Base-by-base conservation (phyloP, 2,797 vertebrate species). In the Cirrhinus mrigala region DNA sequence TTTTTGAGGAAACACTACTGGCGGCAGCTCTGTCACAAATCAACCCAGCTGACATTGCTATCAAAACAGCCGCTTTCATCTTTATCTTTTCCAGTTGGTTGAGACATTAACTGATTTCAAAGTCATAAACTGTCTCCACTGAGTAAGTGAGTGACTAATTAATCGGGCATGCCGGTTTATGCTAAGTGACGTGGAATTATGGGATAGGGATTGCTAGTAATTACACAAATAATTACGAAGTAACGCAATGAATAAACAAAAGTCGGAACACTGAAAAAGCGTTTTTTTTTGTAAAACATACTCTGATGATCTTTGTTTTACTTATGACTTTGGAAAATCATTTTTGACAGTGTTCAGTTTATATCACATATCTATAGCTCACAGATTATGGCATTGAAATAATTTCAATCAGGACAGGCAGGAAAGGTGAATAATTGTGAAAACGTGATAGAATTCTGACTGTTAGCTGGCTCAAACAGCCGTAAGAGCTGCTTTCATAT, bases 1-100 rank as follows among this genome's bases (percentile, higher is more conserved):
- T 95, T 94, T 96, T 94, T 96, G 94, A 92, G 92, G 94, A 92
- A 79, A 79, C 66, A 22, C 52, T 33, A 58, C 50, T 71, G 83
- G 83, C 75, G 83, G 50, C 52, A 44, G 24, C 12, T 9, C 14
- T 8, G 18, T 50, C 76, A 46, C 76, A 85, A 85, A 85, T 85
- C 83, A 85, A 9, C 18, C 37, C 64, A 9, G 50, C 44, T 40
- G 82, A 37, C 60, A 29, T 77, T 83, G 77, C 73, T 85, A 54
- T 70, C 83, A 79, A 85, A 85, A 85, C 75, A 78, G 7, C 27
- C 20, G n/a, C 83, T 85, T 85, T 79, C 83, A 85, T 79, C 83
- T 85, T 85, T 85, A 85, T 85, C 83, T 79, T 15, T 85, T 85
- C 76, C 66, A 62, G 66, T 79, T 76, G 37, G 83, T 85, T 85